Evolutionary conservation across 2,797 vertebrate species (phyloP), one percentile per base, ranked within the genome.

Genomic region (Clarias laeviceps): DNA sequence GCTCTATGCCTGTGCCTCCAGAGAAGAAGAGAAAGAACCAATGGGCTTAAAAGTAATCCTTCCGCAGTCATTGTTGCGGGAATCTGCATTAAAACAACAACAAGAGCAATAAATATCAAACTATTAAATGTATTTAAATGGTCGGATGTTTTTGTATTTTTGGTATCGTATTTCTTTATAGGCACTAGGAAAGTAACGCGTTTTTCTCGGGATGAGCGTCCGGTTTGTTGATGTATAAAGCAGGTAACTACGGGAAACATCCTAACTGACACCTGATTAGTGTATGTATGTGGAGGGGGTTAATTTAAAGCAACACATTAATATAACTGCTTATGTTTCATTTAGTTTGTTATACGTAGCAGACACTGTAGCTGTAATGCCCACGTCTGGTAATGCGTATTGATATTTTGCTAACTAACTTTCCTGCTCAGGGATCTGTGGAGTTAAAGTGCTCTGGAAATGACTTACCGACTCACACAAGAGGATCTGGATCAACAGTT

Each of bases 401-500:
- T 20, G 8, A 20, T 65, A 22, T 27, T 64, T 27, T 50, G 78
- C 4, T 65, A 65, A 80, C 61, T 50, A 12, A 18, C 34, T 0
- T 18, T 80, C 50, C 40, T 80, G 37, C 17, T 64, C 61, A 80
- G 79, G 34, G 40, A 65, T 27, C 20, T 80, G 27, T 34, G 1
- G 45, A 50, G 18, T 61, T 50, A 45, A 50, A 1, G 62, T 66
- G 62, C 15, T 66, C n/a, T 66, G 34, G 34, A 66, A 8, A 99
- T 99, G 97, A 92, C 96, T 91, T 92, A 87, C 81, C 93, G 84
- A 79, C 90, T 94, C 91, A 96, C 94, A 57, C 95, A 96, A 88
- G 94, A 97, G 88, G 96, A 98, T 83, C 86, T 98, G 89, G 97
- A 99, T 90, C 94, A 97, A 85, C 96, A 98, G 90, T 99, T 99